phyloP scores from a whole-genome alignment of 2,113 vertebrate species.

The Ia io region DNA sequence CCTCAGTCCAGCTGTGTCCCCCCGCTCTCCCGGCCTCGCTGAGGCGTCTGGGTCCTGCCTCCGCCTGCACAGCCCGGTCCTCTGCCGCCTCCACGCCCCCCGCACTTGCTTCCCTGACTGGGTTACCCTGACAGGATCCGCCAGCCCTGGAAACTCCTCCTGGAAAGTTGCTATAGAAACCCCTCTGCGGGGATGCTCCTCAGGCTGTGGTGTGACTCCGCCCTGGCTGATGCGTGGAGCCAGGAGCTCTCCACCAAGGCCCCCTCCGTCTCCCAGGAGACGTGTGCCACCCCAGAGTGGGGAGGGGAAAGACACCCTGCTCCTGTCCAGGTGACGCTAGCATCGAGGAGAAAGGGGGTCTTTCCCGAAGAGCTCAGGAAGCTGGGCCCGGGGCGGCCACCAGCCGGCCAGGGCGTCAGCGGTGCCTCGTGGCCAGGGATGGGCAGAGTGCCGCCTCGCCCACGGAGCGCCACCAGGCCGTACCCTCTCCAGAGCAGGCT shows the following conservation, averaged over 20 bases:
- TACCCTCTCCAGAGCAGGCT: neutral
- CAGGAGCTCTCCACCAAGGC: neutral
- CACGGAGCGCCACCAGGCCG: rapidly evolving
- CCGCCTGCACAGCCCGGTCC: neutral
- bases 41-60: neutral
- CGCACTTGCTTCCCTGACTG: neutral
- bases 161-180: conserved; percentile 69
- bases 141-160: conserved; percentile 42
- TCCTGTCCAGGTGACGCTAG: neutral
- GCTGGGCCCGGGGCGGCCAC: neutral
- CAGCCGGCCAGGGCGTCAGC: neutral
- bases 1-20: rapidly evolving
- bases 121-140: conserved; percentile 59
- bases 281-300: neutral
- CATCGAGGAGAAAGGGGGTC: neutral
- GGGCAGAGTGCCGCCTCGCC: rapidly evolving
- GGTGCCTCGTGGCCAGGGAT: no score
- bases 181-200: neutral
- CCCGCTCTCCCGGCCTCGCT: rapidly evolving
- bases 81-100: neutral
- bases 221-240: neutral
- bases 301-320: neutral
- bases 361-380: neutral
- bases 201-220: conserved; percentile 27
- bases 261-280: neutral